Evolutionary conservation across 2,888 invertebrate species (phyloP).

Genomic region (Baronia brevicornis): DNA sequence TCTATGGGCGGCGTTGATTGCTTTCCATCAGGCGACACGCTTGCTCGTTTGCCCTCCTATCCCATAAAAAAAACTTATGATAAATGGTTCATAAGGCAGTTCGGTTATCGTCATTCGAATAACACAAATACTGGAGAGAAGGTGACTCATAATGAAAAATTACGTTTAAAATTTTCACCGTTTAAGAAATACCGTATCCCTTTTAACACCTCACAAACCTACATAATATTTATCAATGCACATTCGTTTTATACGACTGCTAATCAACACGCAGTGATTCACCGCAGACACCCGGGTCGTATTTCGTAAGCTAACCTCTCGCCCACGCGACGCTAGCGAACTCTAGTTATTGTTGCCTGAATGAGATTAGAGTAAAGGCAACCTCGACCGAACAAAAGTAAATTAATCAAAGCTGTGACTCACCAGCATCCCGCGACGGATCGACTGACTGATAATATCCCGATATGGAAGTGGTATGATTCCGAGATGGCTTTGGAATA

Average conservation of each 20-base stretch:
- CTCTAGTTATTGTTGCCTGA: conserved; percentile 21
- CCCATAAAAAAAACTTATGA: too few species aligned
- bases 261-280: conserved; percentile 20
- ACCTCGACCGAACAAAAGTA: conserved; percentile 23
- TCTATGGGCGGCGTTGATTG: too few species aligned
- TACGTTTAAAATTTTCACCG: too few species aligned
- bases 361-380: conserved; percentile 23
- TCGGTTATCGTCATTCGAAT: too few species aligned
- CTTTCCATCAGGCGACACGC: too few species aligned
- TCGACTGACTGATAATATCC: conserved; percentile 6
- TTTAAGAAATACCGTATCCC: too few species aligned
- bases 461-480: conserved; percentile 3
- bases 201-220: too few species aligned
- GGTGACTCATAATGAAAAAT: too few species aligned
- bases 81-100: too few species aligned
- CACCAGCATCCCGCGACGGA: conserved; percentile 18
- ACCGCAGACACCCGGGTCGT: conserved; percentile 19
- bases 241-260: conserved; percentile 6
- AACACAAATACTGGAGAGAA: too few species aligned
- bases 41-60: too few species aligned
- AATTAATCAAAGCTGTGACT: conserved; percentile 31
- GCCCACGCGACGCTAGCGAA: conserved; percentile 25
- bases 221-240: conserved; percentile 1
- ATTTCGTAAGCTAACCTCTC: conserved; percentile 27
- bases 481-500: too few species aligned